Evolutionary conservation across 1,140 invertebrate genomes (phyloP).

Genomic region (Ceratina calcarata): DNA sequence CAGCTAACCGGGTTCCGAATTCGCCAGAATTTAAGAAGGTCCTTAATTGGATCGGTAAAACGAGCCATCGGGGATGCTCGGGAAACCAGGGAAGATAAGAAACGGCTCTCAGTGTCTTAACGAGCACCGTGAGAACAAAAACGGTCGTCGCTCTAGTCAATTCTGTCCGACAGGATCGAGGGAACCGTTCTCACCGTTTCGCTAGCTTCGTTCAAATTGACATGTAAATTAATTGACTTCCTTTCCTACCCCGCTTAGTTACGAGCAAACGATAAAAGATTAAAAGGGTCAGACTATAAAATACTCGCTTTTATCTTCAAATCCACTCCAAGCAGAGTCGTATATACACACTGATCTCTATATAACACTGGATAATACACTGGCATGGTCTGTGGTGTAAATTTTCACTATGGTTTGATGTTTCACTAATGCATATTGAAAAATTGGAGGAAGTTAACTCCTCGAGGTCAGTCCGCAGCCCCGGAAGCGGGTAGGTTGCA

Average conservation of each 20-base stretch:
- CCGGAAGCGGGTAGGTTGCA: neutral
- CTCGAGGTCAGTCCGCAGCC: neutral
- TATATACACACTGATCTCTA: too few species aligned
- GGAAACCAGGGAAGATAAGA: neutral
- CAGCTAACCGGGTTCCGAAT: neutral
- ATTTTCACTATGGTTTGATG: too few species aligned
- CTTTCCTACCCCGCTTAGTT: too few species aligned
- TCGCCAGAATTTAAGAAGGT: slow-evolving; percentile 8
- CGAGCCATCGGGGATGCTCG: neutral
- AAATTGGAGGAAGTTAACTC: neutral
- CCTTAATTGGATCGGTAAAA: slow-evolving; percentile 21
- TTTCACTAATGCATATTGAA: too few species aligned
- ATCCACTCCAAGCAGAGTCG: too few species aligned
- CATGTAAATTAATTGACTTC: too few species aligned
- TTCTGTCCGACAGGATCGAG: neutral
- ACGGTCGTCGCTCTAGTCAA: neutral
- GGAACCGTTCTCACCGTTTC: neutral
- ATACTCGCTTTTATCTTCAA: too few species aligned
- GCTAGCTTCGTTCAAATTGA: too few species aligned
- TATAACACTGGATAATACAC: too few species aligned
- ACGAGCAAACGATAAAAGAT: too few species aligned
- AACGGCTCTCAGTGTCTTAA: neutral
- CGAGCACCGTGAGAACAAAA: neutral
- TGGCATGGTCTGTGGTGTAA: too few species aligned
- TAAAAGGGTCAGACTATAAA: too few species aligned